A percentile compares a stretch with the other conserved stretches of the same genome.
These are phyloP conservation scores for Halotydeus destructor DNA, from an alignment of 1,140 invertebrate genomes.

Conservation along the genomic window DNA sequence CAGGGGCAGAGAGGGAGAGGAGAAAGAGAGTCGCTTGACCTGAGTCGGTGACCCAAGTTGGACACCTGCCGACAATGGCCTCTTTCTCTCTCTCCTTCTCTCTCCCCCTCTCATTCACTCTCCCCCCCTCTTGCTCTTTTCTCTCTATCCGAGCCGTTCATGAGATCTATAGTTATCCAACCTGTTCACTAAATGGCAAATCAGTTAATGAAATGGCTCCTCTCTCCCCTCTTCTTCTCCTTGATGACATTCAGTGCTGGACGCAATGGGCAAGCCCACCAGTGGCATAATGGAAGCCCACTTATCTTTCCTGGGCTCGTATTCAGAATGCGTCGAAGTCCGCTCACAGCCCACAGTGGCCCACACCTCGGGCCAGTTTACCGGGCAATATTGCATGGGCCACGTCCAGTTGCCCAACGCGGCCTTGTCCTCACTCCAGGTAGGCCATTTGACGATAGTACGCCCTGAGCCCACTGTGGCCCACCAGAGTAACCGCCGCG, in stretches of 20 bases:
- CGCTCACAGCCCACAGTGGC: too few relatives aligned
- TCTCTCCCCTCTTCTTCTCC: neutral
- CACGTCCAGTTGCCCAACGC: constrained; percentile 10
- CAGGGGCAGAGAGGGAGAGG: neutral
- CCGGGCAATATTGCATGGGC: constrained; percentile 16
- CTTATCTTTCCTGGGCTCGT: constrained; percentile 16
- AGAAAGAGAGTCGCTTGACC: neutral
- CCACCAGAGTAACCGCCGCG: too few relatives aligned
- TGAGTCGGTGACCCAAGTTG: neutral
- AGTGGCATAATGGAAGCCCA: constrained; percentile 16
- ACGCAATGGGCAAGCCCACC: constrained; percentile 15
- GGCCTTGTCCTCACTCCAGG: neutral
- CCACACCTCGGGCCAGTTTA: constrained; percentile 4
- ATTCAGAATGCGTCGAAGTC: constrained; percentile 17
- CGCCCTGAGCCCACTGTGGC: too few relatives aligned
- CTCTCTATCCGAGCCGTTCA: too few relatives aligned
- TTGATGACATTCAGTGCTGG: constrained; percentile 16
- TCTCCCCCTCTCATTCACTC: too few relatives aligned
- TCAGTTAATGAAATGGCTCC: too few relatives aligned
- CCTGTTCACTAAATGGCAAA: too few relatives aligned
- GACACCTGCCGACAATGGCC: neutral
- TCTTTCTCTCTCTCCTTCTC: neutral
- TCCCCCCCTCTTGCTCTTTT: too few relatives aligned
- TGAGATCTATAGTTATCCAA: too few relatives aligned
- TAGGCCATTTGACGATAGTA: too few relatives aligned